Evolutionary conservation across 2,888 invertebrate genomes (phyloP).

Genomic region (Meiosimyza platycephala): DNA sequence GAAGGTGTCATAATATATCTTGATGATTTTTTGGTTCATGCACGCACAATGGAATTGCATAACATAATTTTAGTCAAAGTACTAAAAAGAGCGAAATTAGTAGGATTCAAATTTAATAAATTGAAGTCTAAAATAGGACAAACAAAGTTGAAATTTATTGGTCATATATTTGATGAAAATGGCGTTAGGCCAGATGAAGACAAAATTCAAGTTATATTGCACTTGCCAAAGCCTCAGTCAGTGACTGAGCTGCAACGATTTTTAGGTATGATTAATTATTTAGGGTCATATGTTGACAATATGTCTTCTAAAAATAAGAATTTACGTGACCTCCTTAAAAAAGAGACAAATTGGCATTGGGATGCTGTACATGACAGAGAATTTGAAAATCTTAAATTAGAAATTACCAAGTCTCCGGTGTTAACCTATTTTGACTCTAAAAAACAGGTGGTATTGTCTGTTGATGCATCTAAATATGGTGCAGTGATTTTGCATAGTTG

Average conservation of each 20-base stretch:
- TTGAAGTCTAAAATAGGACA: conserved; percentile 27
- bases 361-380: conserved; percentile 29
- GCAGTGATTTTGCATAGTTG: no score
- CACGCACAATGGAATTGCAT: conserved; percentile 36
- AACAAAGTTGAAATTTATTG: conserved; percentile 37
- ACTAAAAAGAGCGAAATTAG: conserved; percentile 24
- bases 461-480: no score
- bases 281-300: conserved; percentile 44
- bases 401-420: conserved; percentile 30
- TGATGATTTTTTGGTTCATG: background rate
- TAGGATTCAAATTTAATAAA: conserved; percentile 42
- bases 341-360: conserved; percentile 40
- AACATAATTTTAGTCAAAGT: conserved; percentile 33
- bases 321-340: conserved; percentile 39
- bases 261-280: conserved; percentile 44
- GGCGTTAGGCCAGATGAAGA: conserved; percentile 30
- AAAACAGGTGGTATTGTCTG: conserved; percentile 23
- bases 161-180: conserved; percentile 35
- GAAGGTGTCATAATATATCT: no score
- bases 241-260: conserved; percentile 34
- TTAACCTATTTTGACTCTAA: conserved; percentile 19
- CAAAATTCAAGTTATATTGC: conserved; percentile 29
- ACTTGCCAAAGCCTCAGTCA: conserved; percentile 14
- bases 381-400: conserved; percentile 38
- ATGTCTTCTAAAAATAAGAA: conserved; percentile 42